phyloP scores from a whole-genome alignment of 1,140 invertebrate species.

The Rhopalosiphum padi region DNA sequence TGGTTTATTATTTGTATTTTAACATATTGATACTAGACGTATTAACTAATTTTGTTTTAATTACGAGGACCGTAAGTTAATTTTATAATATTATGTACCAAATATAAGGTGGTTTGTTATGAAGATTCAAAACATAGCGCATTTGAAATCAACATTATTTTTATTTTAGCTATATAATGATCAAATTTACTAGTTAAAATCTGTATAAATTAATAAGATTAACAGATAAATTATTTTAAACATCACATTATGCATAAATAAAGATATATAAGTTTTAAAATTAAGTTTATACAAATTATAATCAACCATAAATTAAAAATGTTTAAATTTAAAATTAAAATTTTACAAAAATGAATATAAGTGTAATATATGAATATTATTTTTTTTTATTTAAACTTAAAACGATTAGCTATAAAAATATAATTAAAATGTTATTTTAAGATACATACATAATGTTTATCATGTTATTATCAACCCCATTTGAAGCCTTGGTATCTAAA shows the following conservation, averaged over 20 bases:
- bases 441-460: background rate
- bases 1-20: background rate
- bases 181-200: background rate
- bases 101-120: background rate
- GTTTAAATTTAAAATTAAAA: background rate
- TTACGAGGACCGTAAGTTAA: background rate
- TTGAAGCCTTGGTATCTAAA: background rate
- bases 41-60: background rate
- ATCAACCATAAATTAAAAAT: background rate
- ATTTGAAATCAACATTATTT: background rate
- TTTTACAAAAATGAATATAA: background rate
- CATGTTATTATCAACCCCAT: background rate
- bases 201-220: no score
- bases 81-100: background rate
- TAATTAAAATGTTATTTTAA: conserved; percentile 1
- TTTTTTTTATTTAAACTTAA: background rate
- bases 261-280: no score
- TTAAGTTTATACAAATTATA: no score
- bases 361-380: background rate
- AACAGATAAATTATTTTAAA: no score
- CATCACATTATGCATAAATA: no score
- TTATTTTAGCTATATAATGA: background rate
- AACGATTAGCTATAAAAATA: background rate
- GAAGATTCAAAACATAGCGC: background rate
- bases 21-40: background rate